phyloP scores from a whole-genome alignment of 2,797 vertebrate species.

The Syndactyla subalaris region DNA sequence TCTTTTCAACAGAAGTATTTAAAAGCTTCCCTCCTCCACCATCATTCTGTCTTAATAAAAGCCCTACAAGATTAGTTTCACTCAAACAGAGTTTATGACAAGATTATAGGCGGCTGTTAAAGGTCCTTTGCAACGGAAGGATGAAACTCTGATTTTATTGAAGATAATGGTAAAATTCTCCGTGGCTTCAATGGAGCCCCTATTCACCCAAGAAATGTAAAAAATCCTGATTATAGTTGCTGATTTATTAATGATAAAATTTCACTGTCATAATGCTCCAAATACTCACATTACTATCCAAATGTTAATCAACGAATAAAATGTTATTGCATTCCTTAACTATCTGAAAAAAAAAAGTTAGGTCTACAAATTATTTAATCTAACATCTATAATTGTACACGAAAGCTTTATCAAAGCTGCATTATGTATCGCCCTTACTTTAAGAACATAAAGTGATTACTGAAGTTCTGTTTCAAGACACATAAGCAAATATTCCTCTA shows the following conservation, averaged over 20 bases:
- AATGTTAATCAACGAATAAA: not conserved
- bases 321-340: not conserved
- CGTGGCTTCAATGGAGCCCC: not conserved
- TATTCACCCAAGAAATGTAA: not conserved
- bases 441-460: constrained; percentile 1
- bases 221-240: not conserved
- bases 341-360: not conserved
- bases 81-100: constrained; percentile 16
- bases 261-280: not conserved
- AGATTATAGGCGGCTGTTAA: not conserved
- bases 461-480: not conserved
- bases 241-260: not conserved
- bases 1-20: not conserved
- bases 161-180: constrained; percentile 4
- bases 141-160: not conserved
- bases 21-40: constrained; percentile 15
- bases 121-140: not conserved
- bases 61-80: constrained; percentile 10
- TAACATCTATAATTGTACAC: not conserved
- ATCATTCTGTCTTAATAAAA: constrained; percentile 24
- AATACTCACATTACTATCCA: not conserved
- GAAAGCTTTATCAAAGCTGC: not conserved
- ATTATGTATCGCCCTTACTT: not conserved
- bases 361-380: not conserved
- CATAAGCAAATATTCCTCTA: not conserved